These are phyloP conservation scores for Lepeophtheirus nordmannii DNA, from an alignment of 2,888 invertebrate genomes.

Conservation along the genomic window DNA sequence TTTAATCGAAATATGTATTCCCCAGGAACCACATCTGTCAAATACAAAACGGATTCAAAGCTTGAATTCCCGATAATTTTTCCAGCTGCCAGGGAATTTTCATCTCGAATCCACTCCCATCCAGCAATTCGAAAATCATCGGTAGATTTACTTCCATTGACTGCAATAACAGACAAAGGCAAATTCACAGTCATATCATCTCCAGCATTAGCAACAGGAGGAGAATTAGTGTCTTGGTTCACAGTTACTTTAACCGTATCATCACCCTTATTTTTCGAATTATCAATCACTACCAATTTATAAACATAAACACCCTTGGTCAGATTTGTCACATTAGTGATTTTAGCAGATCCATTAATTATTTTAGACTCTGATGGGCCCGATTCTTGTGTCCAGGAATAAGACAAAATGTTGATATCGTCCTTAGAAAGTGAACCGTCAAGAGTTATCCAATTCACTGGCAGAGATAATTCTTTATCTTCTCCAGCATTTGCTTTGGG, in stretches of 20 bases:
- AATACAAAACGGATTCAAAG: conserved; percentile 55
- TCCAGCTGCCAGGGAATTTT: conserved; percentile 60
- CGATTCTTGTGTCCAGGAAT: conserved; percentile 60
- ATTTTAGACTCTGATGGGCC: conserved; percentile 12
- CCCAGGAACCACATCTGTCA: conserved; percentile 37
- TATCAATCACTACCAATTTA: conserved; percentile 59
- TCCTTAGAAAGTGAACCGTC: conserved; percentile 65
- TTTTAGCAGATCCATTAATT: conserved; percentile 42
- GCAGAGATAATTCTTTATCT: conserved; percentile 55
- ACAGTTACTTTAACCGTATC: conserved; percentile 58
- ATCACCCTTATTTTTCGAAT: conserved; percentile 61
- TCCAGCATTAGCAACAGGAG: conserved; percentile 74
- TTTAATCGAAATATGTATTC: conserved; percentile 9
- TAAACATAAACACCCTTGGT: conserved; percentile 71
- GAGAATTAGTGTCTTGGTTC: conserved; percentile 77
- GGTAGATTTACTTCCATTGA: conserved; percentile 68
- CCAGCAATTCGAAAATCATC: conserved; percentile 72
- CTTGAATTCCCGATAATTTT: conserved; percentile 60
- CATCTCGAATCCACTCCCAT: conserved; percentile 65
- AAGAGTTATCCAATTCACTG: conserved; percentile 59
- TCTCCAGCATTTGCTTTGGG: conserved; percentile 45
- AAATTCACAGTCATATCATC: conserved; percentile 61
- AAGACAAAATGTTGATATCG: conserved; percentile 63
- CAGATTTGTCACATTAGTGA: conserved; percentile 52
- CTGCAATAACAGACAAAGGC: conserved; percentile 54